Conservation (phyloP, 2,888 invertebrate species). For the Psylliodes chrysocephalus region DNA sequence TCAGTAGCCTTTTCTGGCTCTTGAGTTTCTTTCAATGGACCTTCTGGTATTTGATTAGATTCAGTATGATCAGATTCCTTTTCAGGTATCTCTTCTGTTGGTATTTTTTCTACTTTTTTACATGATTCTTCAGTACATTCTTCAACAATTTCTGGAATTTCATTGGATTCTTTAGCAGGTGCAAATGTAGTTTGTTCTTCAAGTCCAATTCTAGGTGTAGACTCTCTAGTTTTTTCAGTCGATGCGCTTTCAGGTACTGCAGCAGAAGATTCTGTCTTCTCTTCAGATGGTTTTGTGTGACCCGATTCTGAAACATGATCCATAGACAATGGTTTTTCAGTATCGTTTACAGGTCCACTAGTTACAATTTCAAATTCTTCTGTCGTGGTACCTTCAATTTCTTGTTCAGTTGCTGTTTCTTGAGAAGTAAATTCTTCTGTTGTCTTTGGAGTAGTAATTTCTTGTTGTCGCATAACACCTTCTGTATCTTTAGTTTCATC, state of each 20-base stretch:
- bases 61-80: conserved; percentile 32
- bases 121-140: conserved; percentile 40
- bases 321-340: conserved; percentile 50
- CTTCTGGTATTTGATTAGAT: conserved; percentile 28
- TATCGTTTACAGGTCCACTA: conserved; percentile 47
- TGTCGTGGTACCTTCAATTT: conserved; percentile 16
- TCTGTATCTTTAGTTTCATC: conserved; percentile 23
- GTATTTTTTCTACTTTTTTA: conserved; percentile 21
- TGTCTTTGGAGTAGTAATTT: background rate
- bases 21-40: conserved; percentile 32
- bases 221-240: conserved; percentile 18
- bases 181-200: conserved; percentile 18
- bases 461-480: conserved; percentile 19
- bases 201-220: conserved; percentile 16
- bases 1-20: conserved; percentile 28
- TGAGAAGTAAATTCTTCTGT: conserved; percentile 16
- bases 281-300: conserved; percentile 16
- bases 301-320: conserved; percentile 49
- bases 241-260: background rate
- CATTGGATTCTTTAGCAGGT: conserved; percentile 28
- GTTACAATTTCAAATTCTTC: conserved; percentile 47
- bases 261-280: conserved; percentile 26
- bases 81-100: conserved; percentile 18
- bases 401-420: conserved; percentile 14
- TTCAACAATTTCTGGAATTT: conserved; percentile 35